These are phyloP conservation scores for Atractosteus spatula DNA, from an alignment of 2,113 vertebrate species.

Conservation along the genomic window DNA sequence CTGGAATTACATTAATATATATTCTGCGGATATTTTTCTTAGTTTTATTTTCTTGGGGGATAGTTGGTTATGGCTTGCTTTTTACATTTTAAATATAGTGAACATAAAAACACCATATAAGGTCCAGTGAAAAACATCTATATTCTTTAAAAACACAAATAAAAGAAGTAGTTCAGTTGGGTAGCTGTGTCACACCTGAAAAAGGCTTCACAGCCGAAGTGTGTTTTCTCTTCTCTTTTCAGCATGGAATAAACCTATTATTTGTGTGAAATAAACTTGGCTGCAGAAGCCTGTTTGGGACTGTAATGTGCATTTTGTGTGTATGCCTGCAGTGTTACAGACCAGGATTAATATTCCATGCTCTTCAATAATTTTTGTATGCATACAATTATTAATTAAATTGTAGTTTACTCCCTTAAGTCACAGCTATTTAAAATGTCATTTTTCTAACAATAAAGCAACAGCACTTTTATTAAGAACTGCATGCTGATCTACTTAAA, in stretches of 20 bases:
- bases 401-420: too few species aligned
- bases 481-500: too few species aligned
- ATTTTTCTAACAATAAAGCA: too few species aligned
- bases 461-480: too few species aligned
- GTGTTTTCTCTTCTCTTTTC: too few species aligned
- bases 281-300: slow-evolving; percentile 91
- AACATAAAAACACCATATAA: slow-evolving; percentile 91
- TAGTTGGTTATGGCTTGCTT: slow-evolving; percentile 95
- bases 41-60: slow-evolving; percentile 76
- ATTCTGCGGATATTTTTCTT: slow-evolving; percentile 71
- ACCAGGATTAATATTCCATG: too few species aligned
- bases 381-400: too few species aligned
- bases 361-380: too few species aligned
- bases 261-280: slow-evolving; percentile 58
- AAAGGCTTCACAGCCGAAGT: too few species aligned
- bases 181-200: too few species aligned
- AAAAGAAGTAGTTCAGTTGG: slow-evolving; percentile 55
- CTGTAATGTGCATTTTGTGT: slow-evolving; percentile 96
- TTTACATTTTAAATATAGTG: slow-evolving; percentile 87
- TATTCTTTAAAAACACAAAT: slow-evolving; percentile 82
- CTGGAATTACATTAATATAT: slow-evolving; percentile 87
- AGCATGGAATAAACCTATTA: slow-evolving; percentile 9
- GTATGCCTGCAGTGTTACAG: slow-evolving; percentile 95
- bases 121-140: slow-evolving; percentile 89
- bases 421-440: too few species aligned